Conservation (phyloP, 2,888 invertebrate species). For the Ellobium chinense region DNA sequence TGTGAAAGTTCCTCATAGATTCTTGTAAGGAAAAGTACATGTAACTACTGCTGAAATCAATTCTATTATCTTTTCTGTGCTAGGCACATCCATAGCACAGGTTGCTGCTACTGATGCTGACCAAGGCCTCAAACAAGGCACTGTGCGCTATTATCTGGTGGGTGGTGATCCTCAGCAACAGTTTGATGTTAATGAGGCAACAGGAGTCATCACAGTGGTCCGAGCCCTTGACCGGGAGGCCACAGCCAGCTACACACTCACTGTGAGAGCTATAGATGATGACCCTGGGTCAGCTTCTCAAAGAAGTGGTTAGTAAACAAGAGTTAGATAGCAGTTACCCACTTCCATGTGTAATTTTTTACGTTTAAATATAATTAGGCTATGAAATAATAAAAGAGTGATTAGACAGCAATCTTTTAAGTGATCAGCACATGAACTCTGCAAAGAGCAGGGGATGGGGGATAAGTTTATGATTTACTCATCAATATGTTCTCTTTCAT, state of each 20-base stretch:
- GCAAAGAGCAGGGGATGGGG: too few species aligned
- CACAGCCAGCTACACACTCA: constrained; percentile 47
- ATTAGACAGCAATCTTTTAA: too few species aligned
- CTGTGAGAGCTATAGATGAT: constrained; percentile 58
- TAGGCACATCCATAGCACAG: constrained; percentile 52
- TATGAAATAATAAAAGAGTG: too few species aligned
- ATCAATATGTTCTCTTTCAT: too few species aligned
- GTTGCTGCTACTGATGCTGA: constrained; percentile 62
- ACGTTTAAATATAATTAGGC: too few species aligned
- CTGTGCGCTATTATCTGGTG: constrained; percentile 55
- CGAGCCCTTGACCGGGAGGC: constrained; percentile 55
- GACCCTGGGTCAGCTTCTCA: constrained; percentile 52
- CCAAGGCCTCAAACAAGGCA: constrained; percentile 57
- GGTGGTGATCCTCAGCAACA: constrained; percentile 44
- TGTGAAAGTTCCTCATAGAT: too few species aligned
- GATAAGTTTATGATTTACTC: too few species aligned
- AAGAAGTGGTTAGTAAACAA: constrained; percentile 36
- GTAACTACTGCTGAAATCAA: too few species aligned
- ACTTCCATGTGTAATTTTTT: neutral
- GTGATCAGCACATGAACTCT: too few species aligned
- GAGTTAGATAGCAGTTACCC: neutral
- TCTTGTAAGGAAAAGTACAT: too few species aligned
- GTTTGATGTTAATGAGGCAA: constrained; percentile 47
- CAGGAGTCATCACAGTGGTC: constrained; percentile 46
- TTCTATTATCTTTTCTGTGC: too few species aligned